A percentile compares a stretch with the other conserved stretches of the same genome.
phyloP scores from a whole-genome alignment of 2,113 vertebrate genomes.

The Coryphaenoides rupestris region DNA sequence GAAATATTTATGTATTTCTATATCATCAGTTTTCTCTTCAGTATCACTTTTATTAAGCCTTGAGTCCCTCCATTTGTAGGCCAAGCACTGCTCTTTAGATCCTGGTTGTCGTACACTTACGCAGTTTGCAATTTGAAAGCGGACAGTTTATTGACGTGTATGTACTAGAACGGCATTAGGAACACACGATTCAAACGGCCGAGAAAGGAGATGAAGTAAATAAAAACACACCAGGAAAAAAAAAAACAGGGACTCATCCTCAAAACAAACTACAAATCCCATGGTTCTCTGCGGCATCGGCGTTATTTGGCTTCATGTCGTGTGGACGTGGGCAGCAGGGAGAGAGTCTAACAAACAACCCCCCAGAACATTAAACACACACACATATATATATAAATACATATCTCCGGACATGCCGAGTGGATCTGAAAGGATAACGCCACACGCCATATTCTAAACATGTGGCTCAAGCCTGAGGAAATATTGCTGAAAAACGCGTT shows the following conservation, averaged over 20 bases:
- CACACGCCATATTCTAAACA: conserved; percentile 51
- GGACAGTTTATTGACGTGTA: too few species aligned
- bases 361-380: conserved; percentile 32
- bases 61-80: too few species aligned
- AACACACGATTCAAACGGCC: too few species aligned
- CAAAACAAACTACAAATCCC: conserved; percentile 69
- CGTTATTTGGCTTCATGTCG: conserved; percentile 61
- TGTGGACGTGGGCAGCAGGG: conserved; percentile 83
- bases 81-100: too few species aligned
- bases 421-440: conserved; percentile 22
- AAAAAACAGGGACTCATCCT: conserved; percentile 3
- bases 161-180: too few species aligned
- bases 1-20: too few species aligned
- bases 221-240: not conserved
- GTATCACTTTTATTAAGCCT: too few species aligned
- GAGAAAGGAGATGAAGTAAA: too few species aligned
- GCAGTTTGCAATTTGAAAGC: too few species aligned
- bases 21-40: too few species aligned
- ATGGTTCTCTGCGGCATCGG: conserved; percentile 52
- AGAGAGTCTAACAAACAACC: conserved; percentile 67
- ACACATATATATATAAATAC: conserved; percentile 19
- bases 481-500: conserved; percentile 94
- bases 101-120: too few species aligned
- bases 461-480: conserved; percentile 97
- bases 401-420: conserved; percentile 55